Percentiles rank a stretch among this genome's conserved stretches.
phyloP scores from a whole-genome alignment of 2,113 vertebrate genomes.

The Scomber scombrus region DNA sequence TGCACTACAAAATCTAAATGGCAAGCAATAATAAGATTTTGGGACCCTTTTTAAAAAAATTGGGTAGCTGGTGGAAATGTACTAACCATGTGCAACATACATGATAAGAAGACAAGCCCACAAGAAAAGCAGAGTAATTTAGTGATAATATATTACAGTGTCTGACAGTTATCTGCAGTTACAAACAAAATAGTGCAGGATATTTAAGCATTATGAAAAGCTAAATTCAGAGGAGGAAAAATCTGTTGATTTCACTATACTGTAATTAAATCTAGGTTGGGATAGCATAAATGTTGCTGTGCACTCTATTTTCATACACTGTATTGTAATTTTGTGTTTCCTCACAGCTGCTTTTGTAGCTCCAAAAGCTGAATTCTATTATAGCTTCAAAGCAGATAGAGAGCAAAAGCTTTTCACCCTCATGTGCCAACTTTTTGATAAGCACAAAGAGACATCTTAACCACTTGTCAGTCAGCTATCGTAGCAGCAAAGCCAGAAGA shows the following conservation, averaged over 20 bases:
- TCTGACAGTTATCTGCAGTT: neutral
- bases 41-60: neutral
- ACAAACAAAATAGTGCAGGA: neutral
- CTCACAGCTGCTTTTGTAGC: conserved; percentile 14
- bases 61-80: neutral
- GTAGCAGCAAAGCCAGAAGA: conserved; percentile 66
- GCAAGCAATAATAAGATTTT: neutral
- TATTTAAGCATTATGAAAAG: conserved; percentile 5
- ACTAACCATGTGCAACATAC: neutral
- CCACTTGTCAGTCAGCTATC: conserved; percentile 77
- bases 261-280: neutral
- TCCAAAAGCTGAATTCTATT: conserved; percentile 37
- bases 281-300: neutral
- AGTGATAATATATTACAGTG: neutral
- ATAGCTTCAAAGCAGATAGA: conserved; percentile 55
- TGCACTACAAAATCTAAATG: neutral
- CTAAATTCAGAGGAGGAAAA: neutral
- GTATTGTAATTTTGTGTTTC: conserved; percentile 8
- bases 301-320: conserved; percentile 2
- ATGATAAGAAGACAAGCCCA: neutral
- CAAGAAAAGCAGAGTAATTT: neutral
- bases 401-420: conserved; percentile 56
- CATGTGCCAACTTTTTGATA: conserved; percentile 72
- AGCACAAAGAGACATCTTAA: conserved; percentile 77
- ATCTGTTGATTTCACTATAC: neutral